Base-by-base conservation (phyloP, 2,888 invertebrate species). In the Rhamnusium bicolor region DNA sequence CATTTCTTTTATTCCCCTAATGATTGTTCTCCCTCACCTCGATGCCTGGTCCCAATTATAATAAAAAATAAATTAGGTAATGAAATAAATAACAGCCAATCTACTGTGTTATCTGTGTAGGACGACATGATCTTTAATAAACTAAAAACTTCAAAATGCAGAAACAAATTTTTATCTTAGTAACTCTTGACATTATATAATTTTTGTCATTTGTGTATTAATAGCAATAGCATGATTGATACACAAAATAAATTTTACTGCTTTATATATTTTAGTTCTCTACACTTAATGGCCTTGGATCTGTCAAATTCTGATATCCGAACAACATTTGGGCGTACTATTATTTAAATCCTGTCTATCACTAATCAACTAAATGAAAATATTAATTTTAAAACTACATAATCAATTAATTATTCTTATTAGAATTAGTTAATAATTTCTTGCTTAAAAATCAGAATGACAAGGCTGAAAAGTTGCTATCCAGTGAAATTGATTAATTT, bases 351-450 rank as follows among this genome's bases (percentile, higher is more conserved):
- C 12, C 47, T 62, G 61, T 62, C 61, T 24, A 21, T 61, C 47
- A 62, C 12, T 12, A 19, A 16, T 5, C 40, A 19, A 8, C 47
- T 24, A 14, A 62, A 47, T 46, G 46, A 62, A 62, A 62, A 62
- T 47, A 62, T 62, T 62, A 62, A 62, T 62, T 62, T 62, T 62
- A 18, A 21, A 62, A 21, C 21, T 21, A 10, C 61, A 47, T 40
- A 40, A 61, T 47, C 61, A 40, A 51, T 63, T 63, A 63, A 63
- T 63, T 51, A 63, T 63, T 49, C 27, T 8, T 24, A 49, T 51
- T 63, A 29, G 63, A 27, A 49, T 51, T 27, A 63, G 63, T 49
- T 27, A 51, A 63, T 51, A 51, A 51, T 51, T 63, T 63, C 49
- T 63, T 24, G 47, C 49, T 46, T 49, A 47, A 62, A 49, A 62